phyloP scores from a whole-genome alignment of 2,888 invertebrate species.

The Pristionchus japonicus region DNA sequence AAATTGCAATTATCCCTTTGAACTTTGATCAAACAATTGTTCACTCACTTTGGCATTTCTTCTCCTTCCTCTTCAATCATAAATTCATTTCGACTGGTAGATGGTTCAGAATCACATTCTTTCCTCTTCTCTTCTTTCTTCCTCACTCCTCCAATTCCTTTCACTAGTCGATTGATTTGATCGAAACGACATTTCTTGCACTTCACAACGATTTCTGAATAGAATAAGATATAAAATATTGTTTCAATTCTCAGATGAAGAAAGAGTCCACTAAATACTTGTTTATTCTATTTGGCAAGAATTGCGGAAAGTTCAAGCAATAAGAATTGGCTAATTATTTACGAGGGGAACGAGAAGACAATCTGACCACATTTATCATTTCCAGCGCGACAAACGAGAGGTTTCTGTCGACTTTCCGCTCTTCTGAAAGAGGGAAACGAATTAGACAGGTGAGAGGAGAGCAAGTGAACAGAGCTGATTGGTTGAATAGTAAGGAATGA shows the following conservation, averaged over 20 bases:
- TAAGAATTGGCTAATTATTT: too few relatives aligned
- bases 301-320: too few relatives aligned
- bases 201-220: background rate
- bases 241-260: too few relatives aligned
- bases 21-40: too few relatives aligned
- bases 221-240: too few relatives aligned
- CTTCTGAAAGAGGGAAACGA: background rate
- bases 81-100: background rate
- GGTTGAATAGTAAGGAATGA: background rate
- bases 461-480: too few relatives aligned
- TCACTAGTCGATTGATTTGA: background rate
- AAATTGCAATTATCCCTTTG: background rate
- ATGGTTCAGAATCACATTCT: background rate
- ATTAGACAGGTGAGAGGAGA: background rate
- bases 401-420: background rate
- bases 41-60: too few relatives aligned
- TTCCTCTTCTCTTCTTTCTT: background rate
- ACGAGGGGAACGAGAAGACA: too few relatives aligned
- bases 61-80: too few relatives aligned
- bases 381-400: background rate
- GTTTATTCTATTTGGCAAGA: too few relatives aligned
- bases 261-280: too few relatives aligned
- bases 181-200: conserved; percentile 23
- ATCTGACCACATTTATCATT: background rate
- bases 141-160: background rate